These are phyloP conservation scores for Synergus gifuensis DNA, from an alignment of 2,888 invertebrate species.

Conservation along the genomic window DNA sequence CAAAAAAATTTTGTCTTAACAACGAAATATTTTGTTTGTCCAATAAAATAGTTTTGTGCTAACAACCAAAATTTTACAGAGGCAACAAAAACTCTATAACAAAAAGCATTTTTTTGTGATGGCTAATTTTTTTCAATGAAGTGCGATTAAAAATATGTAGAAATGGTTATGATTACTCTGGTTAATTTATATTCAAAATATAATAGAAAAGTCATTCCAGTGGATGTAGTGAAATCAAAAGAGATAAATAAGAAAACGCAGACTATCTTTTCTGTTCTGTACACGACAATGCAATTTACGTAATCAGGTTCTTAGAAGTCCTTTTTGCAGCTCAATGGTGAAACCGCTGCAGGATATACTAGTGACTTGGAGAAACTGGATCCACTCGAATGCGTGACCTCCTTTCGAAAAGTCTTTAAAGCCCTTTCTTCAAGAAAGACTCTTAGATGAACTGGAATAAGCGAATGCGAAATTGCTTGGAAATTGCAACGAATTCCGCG, in stretches of 20 bases:
- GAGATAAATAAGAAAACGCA: not conserved
- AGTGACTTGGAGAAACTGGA: constrained; percentile 5
- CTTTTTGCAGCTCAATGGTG: constrained; percentile 22
- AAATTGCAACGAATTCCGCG: constrained; percentile 30
- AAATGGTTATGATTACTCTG: not conserved
- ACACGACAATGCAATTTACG: constrained; percentile 34
- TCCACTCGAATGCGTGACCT: constrained; percentile 27
- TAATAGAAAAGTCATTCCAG: not conserved
- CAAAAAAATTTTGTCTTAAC: too few relatives aligned
- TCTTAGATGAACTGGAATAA: constrained; percentile 32
- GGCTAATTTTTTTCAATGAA: too few relatives aligned
- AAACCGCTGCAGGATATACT: constrained; percentile 29
- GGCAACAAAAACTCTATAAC: too few relatives aligned
- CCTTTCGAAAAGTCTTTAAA: constrained; percentile 38
- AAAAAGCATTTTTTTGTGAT: too few relatives aligned
- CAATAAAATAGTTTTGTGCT: too few relatives aligned
- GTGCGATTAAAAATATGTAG: too few relatives aligned
- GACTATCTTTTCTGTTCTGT: constrained; percentile 15
- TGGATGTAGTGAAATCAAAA: not conserved
- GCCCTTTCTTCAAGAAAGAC: constrained; percentile 28
- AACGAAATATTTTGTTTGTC: too few relatives aligned
- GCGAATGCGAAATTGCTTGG: constrained; percentile 15
- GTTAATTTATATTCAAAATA: not conserved
- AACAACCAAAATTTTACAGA: too few relatives aligned
- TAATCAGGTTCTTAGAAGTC: constrained; percentile 21